Conservation (phyloP, 1,140 invertebrate species). For the Danaus plexippus region DNA sequence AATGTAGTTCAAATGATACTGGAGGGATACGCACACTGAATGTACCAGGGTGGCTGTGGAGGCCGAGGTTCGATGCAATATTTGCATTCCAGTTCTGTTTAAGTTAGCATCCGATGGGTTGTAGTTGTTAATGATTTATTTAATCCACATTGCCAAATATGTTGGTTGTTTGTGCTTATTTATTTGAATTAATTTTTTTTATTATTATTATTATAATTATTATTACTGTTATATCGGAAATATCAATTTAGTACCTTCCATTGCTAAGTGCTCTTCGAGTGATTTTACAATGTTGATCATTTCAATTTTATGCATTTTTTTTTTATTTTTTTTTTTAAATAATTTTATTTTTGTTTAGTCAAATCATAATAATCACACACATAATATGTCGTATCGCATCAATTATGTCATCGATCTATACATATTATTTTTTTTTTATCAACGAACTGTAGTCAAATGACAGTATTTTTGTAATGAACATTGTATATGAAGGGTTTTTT, state of each 20-base stretch:
- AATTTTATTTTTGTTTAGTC: slow-evolving; percentile 40
- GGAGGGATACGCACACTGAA: slow-evolving; percentile 66
- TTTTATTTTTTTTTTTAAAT: no score
- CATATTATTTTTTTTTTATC: slow-evolving; percentile 51
- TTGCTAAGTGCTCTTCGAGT: slow-evolving; percentile 55
- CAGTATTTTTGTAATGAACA: slow-evolving; percentile 73
- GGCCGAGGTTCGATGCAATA: slow-evolving; percentile 69
- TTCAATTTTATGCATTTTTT: slow-evolving; percentile 70
- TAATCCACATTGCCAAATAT: slow-evolving; percentile 68
- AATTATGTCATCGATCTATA: slow-evolving; percentile 64
- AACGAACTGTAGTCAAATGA: slow-evolving; percentile 73
- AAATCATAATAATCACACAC: slow-evolving; percentile 67
- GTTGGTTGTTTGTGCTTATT: slow-evolving; percentile 69
- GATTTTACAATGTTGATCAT: slow-evolving; percentile 65
- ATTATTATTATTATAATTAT: not conserved
- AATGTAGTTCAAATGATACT: slow-evolving; percentile 65
- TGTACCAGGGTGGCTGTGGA: slow-evolving; percentile 32
- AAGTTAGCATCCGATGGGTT: slow-evolving; percentile 58
- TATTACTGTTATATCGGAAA: slow-evolving; percentile 25
- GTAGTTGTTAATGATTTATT: slow-evolving; percentile 64
- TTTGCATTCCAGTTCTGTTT: slow-evolving; percentile 69
- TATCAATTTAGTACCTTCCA: slow-evolving; percentile 67
- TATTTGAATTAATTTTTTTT: slow-evolving; percentile 49
- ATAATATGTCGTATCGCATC: slow-evolving; percentile 62
- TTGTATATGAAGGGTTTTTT: slow-evolving; percentile 68